Base-by-base conservation (phyloP, 2,888 invertebrate species). In the Yponomeuta cagnagella region DNA sequence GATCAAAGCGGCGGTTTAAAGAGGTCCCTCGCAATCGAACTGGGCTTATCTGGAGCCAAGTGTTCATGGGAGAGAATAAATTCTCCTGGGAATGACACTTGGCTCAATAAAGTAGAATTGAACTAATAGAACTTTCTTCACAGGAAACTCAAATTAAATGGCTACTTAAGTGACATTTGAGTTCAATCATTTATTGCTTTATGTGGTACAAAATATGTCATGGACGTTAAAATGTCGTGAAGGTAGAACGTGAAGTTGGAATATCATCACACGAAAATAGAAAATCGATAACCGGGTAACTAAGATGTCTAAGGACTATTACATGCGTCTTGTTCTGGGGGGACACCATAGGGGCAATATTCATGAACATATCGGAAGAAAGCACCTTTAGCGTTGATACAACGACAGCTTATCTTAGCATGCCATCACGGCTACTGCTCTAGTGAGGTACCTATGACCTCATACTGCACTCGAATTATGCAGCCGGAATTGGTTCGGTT, bases 1-100 rank as follows among this genome's bases (percentile, higher is more conserved):
- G 82, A 85, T 86, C 86, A 84, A 84, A 86, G 84, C 77, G 80
- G 82, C 78, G 78, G 72, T 73, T 79, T 80, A 88, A 88, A 86
- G 88, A 82, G 82, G 83, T 78, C 77, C 77, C 77, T 73, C 74
- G 74, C 75, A 72, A 72, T 72, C 73, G 75, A 67, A 33, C 67
- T 43, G 43, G 67, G 43, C 15, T n/a, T 67, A 67, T 67, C 70
- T 31, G 68, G 72, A 70, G 63, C 30, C 52, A 15, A 43, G 43
- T 43, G 52, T 58, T 1, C 15, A 15, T 4, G 52, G 12, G 52
- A 52, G 10, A 52, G 10, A 12, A n/a, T n/a, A n/a, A n/a, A 2
- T 58, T 58, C 52, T 58, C 15, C 5, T 15, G 5, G 52, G 12
- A 58, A 15, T 15, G 52, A 58, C 52, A 58, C 52, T 58, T 58